phyloP scores from a whole-genome alignment of 2,113 vertebrate species.

The Nannospalax galili region DNA sequence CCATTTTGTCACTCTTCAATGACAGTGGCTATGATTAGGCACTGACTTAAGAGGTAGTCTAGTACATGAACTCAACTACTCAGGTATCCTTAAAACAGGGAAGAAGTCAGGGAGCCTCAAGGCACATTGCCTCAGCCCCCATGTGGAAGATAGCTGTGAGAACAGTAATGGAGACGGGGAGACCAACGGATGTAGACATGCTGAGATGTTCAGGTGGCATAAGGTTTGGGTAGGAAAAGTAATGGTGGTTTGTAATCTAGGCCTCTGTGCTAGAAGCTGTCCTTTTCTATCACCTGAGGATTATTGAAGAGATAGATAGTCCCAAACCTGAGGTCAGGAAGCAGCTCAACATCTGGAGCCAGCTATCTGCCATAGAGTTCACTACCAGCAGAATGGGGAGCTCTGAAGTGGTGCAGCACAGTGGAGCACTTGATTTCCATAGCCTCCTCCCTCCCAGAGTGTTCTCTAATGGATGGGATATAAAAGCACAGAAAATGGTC shows the following conservation, averaged over 20 bases:
- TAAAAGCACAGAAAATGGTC: neutral
- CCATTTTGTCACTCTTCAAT: neutral
- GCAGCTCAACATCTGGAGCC: neutral
- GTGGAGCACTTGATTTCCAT: neutral
- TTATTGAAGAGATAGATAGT: neutral
- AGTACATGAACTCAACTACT: neutral
- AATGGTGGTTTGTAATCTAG: neutral
- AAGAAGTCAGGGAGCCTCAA: neutral
- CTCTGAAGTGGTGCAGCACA: neutral
- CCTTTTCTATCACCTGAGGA: neutral
- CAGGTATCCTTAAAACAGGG: neutral
- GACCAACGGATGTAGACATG: neutral
- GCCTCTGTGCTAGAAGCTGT: neutral
- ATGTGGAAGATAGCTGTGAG: neutral
- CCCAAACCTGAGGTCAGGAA: neutral
- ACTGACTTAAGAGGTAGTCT: neutral
- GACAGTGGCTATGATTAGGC: neutral
- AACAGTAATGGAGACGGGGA: neutral
- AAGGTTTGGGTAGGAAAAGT: neutral
- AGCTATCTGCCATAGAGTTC: neutral
- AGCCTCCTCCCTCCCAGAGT: neutral
- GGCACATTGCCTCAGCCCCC: neutral
- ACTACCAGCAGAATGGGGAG: neutral
- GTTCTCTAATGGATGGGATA: neutral
- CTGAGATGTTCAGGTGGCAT: too few species aligned